phyloP scores from a whole-genome alignment of 2,888 invertebrate species.

The Leucophora obtusa region DNA sequence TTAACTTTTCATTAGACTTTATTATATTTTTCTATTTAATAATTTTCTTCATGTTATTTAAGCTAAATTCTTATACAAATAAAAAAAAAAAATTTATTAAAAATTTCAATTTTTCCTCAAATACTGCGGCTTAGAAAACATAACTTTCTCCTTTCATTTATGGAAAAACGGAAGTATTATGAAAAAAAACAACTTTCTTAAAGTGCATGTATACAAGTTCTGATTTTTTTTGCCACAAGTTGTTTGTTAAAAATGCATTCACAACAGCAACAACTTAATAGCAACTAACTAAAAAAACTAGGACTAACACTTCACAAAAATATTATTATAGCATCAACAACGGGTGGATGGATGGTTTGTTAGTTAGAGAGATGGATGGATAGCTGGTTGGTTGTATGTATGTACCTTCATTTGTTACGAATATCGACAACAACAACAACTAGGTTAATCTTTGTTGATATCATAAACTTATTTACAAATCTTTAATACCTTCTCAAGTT shows the following conservation, averaged over 20 bases:
- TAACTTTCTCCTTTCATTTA: not conserved
- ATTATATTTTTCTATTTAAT: no score
- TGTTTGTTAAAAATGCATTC: not conserved
- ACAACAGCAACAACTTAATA: not conserved
- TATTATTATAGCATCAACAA: not conserved
- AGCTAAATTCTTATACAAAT: no score
- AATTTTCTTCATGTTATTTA: no score
- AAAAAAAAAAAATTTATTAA: not conserved
- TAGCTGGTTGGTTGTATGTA: not conserved
- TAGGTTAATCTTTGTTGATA: slow-evolving; percentile 56
- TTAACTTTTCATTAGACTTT: not conserved
- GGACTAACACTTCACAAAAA: slow-evolving; percentile 21
- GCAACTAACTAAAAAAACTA: not conserved
- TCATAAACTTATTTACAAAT: slow-evolving; percentile 49
- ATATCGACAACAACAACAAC: slow-evolving; percentile 16
- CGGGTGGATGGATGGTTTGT: not conserved
- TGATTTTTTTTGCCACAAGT: not conserved
- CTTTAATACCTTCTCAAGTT: slow-evolving; percentile 54
- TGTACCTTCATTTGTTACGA: not conserved
- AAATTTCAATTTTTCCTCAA: not conserved
- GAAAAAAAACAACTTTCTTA: slow-evolving; percentile 1
- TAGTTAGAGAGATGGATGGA: not conserved
- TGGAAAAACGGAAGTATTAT: not conserved
- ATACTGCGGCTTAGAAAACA: not conserved
- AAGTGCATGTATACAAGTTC: not conserved